phyloP scores from a whole-genome alignment of 2,797 vertebrate genomes.

The Sebastes ruberrimus region DNA sequence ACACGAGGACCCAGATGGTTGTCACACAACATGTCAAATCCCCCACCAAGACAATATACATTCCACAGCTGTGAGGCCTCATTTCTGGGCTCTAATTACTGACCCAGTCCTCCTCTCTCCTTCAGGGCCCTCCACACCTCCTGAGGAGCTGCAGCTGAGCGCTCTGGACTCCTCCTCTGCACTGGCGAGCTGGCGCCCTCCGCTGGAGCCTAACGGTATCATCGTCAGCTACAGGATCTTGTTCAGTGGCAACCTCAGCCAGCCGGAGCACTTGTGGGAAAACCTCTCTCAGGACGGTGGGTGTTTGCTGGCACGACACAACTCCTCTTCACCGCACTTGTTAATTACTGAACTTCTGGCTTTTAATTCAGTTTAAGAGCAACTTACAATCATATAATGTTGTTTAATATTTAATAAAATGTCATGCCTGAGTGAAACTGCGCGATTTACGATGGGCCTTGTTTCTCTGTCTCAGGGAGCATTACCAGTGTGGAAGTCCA shows the following conservation, averaged over 20 bases:
- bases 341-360: background rate
- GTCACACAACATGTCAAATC: constrained; percentile 57
- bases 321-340: background rate
- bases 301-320: constrained; percentile 12
- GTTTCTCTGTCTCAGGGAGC: constrained; percentile 82
- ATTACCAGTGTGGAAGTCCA: constrained; percentile 89
- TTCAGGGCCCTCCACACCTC: constrained; percentile 91
- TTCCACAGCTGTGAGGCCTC: constrained; percentile 60
- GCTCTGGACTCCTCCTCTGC: constrained; percentile 89
- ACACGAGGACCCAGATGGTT: constrained; percentile 67
- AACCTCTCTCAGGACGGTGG: constrained; percentile 90
- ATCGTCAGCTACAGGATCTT: constrained; percentile 90
- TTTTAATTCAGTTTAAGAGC: background rate
- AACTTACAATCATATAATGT: background rate
- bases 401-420: background rate
- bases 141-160: constrained; percentile 90
- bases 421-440: background rate
- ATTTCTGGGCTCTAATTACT: constrained; percentile 66
- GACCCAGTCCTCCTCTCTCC: constrained; percentile 43
- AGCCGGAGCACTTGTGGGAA: constrained; percentile 91
- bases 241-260: constrained; percentile 88
- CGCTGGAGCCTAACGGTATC: constrained; percentile 92
- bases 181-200: constrained; percentile 94
- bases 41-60: constrained; percentile 47
- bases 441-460: background rate